Conservation (phyloP, 1,140 invertebrate genomes). For the Drosophila sturtevanti region DNA sequence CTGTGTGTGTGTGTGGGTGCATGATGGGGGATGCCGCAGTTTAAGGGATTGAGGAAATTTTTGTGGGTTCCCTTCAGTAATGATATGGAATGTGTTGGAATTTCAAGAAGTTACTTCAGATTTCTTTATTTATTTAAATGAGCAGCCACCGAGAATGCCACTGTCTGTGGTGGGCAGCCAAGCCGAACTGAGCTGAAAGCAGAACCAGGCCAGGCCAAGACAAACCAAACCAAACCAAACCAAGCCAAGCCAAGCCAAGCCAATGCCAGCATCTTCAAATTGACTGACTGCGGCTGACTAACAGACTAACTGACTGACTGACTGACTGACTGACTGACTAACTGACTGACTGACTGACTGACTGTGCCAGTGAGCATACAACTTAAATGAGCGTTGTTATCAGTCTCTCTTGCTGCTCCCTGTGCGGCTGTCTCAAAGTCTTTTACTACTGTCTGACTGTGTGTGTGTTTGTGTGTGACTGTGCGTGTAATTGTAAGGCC, state of each 20-base stretch:
- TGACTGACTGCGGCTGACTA: constrained; percentile 40
- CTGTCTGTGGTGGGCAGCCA: constrained; percentile 51
- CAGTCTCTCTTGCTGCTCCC: constrained; percentile 48
- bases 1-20: constrained; percentile 30
- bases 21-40: constrained; percentile 53
- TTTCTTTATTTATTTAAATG: constrained; percentile 82
- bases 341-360: constrained; percentile 36
- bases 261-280: constrained; percentile 69
- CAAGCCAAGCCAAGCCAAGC: constrained; percentile 13
- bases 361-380: constrained; percentile 56
- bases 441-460: background rate
- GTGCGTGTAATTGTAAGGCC: constrained; percentile 73
- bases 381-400: constrained; percentile 76
- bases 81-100: constrained; percentile 82
- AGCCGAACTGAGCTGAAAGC: constrained; percentile 7
- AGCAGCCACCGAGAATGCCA: constrained; percentile 67
- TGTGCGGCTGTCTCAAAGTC: constrained; percentile 32
- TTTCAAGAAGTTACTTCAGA: constrained; percentile 81
- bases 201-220: background rate
- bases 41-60: constrained; percentile 79
- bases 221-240: constrained; percentile 6
- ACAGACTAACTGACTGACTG: constrained; percentile 37
- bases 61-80: constrained; percentile 77
- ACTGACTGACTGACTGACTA: constrained; percentile 40
- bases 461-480: constrained; percentile 60